These are phyloP conservation scores for Ischnus inquisitorius DNA, from an alignment of 2,888 invertebrate species.

Conservation along the genomic window DNA sequence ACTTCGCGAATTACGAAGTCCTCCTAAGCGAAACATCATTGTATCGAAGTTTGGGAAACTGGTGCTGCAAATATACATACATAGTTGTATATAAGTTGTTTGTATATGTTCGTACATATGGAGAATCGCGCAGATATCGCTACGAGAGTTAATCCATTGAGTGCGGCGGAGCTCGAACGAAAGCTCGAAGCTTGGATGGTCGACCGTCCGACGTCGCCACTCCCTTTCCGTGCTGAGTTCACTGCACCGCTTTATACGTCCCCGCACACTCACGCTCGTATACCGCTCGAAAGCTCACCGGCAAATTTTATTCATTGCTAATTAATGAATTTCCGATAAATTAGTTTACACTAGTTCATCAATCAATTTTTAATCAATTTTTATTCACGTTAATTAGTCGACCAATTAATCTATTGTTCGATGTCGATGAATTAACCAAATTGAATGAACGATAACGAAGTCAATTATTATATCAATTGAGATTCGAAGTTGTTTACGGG, in stretches of 20 bases:
- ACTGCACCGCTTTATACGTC: background rate
- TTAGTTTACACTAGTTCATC: background rate
- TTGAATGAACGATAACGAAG: background rate
- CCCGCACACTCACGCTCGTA: too few species aligned
- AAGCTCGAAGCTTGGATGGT: slow-evolving; percentile 64
- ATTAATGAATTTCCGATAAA: background rate
- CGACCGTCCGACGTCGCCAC: slow-evolving; percentile 71
- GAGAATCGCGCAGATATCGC: background rate
- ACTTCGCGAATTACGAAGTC: background rate
- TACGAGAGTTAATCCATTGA: slow-evolving; percentile 61
- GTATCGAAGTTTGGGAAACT: background rate
- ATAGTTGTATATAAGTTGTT: background rate
- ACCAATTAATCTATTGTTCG: background rate
- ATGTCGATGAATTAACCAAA: background rate
- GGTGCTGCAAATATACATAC: background rate
- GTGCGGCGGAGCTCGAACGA: slow-evolving; percentile 25
- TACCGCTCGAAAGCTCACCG: background rate
- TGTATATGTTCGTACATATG: background rate
- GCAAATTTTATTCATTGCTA: background rate
- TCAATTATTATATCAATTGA: background rate
- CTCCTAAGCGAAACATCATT: background rate
- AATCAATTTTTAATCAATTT: slow-evolving; percentile 13
- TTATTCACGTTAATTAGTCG: background rate
- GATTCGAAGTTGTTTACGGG: background rate
- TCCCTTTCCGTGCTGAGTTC: slow-evolving; percentile 33